These are phyloP conservation scores for Gryon sp. DNA, from an alignment of 1,140 invertebrate species.

Conservation along the genomic window DNA sequence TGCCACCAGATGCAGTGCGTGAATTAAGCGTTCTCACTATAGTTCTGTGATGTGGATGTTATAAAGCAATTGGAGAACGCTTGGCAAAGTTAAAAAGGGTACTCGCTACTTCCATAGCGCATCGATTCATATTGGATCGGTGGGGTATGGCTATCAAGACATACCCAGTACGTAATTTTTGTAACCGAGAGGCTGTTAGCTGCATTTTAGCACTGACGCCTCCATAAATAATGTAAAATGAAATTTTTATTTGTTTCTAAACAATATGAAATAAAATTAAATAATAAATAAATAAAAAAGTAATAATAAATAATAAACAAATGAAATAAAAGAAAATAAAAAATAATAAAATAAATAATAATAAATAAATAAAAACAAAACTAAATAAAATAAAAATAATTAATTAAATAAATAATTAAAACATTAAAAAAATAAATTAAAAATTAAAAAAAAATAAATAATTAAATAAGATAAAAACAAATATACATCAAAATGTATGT, in stretches of 20 bases:
- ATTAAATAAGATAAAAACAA: too few species aligned
- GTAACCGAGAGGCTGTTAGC: constrained; percentile 78
- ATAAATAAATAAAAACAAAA: too few species aligned
- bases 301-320: too few species aligned
- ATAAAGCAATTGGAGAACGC: neutral
- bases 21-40: neutral
- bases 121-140: constrained; percentile 63
- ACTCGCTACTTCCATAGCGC: constrained; percentile 80
- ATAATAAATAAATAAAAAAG: too few species aligned
- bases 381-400: too few species aligned
- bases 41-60: neutral
- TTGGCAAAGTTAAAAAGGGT: constrained; percentile 79
- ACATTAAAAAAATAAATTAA: too few species aligned
- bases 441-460: too few species aligned
- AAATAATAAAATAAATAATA: too few species aligned
- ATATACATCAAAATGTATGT: too few species aligned
- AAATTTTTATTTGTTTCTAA: neutral
- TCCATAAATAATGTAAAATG: constrained; percentile 54
- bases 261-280: neutral
- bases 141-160: constrained; percentile 83
- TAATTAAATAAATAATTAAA: too few species aligned
- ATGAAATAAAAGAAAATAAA: too few species aligned
- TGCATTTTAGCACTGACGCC: constrained; percentile 78
- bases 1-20: neutral
- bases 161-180: constrained; percentile 83